Evolutionary conservation across 2,888 invertebrate species (phyloP), one percentile per base, ranked within the genome.

Genomic region (Pristionchus fissidentatus): DNA sequence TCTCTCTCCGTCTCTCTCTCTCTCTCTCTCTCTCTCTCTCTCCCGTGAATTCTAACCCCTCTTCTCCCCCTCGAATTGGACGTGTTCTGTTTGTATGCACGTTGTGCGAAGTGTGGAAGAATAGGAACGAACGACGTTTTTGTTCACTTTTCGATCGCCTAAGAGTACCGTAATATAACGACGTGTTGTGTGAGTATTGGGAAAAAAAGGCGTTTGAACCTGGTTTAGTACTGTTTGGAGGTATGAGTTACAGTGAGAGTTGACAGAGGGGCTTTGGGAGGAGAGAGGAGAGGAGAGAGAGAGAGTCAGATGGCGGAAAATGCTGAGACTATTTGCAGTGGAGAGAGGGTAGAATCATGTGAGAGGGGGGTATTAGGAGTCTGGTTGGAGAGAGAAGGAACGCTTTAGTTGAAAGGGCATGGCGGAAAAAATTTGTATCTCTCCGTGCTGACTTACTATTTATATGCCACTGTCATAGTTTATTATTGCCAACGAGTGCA

Each of bases 1-100:
- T 35, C 66, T 22, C 38, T 66, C 62, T 22, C 66, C 32, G 22
- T 66, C 66, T 3, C 66, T 13, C 41, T 41, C 26, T 1, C 70
- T 10, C 70, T 70, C 41, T 26, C 38, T 13, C 70, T 41, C 60
- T 41, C 41, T 32, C 26, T 1, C 8, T 3, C n/a, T 35, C 70
- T 41, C 41, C 19, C 49, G 49, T 49, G 10, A 10, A 49, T 49
- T 49, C 49, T 10, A 15, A 49, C 70, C 19, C 41, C 4, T 0
- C 8, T 62, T 62, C 62, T 29, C 5, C 19, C 62, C 3, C 75
- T 49, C 43, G 7, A 19, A 38, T 41, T 41, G 43, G 32, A 70
- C 41, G 70, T n/a, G 70, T 70, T 70, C 70, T 70, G 43, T 70
- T 70, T 70, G 70, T 41, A 26, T 41, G 70, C 38, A 32, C 60